Percentiles rank a stretch among this genome's conserved stretches.
phyloP scores from a whole-genome alignment of 1,140 invertebrate species.

The Nixonia krombeini region DNA sequence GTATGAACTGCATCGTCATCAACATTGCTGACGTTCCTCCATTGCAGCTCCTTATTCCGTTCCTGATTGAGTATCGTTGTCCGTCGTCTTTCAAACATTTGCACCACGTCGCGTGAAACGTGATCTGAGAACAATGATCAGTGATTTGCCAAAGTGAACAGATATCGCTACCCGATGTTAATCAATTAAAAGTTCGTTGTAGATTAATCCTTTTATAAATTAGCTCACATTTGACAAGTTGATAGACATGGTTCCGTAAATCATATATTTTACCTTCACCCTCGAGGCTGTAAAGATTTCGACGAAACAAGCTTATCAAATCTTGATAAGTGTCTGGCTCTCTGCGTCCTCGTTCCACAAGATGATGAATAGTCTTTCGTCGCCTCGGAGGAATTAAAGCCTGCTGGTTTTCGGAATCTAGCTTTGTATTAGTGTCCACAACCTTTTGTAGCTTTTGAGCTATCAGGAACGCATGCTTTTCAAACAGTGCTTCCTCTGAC shows the following conservation, averaged over 20 bases:
- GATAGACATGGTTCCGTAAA: no score
- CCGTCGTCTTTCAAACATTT: constrained; percentile 31
- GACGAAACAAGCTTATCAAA: constrained; percentile 56
- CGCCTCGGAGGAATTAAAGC: constrained; percentile 37
- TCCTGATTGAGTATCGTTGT: constrained; percentile 33
- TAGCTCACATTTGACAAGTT: no score
- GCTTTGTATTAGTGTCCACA: constrained; percentile 56
- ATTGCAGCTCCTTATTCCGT: constrained; percentile 4
- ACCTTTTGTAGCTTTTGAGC: constrained; percentile 74
- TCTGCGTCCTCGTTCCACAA: constrained; percentile 42
- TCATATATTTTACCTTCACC: constrained; percentile 51
- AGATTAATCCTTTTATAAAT: no score
- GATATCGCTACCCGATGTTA: background rate
- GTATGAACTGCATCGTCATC: background rate
- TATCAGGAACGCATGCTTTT: constrained; percentile 75
- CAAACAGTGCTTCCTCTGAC: constrained; percentile 71
- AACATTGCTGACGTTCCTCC: background rate
- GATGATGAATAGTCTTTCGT: constrained; percentile 54
- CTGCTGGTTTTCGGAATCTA: constrained; percentile 38
- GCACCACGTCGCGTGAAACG: constrained; percentile 19
- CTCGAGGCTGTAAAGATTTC: constrained; percentile 48
- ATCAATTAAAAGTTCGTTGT: no score
- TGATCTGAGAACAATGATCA: constrained; percentile 15
- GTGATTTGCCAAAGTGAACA: constrained; percentile 1
- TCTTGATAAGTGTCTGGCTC: constrained; percentile 37